Evolutionary conservation across 2,888 invertebrate species (phyloP).

Genomic region (Norana najaformis): DNA sequence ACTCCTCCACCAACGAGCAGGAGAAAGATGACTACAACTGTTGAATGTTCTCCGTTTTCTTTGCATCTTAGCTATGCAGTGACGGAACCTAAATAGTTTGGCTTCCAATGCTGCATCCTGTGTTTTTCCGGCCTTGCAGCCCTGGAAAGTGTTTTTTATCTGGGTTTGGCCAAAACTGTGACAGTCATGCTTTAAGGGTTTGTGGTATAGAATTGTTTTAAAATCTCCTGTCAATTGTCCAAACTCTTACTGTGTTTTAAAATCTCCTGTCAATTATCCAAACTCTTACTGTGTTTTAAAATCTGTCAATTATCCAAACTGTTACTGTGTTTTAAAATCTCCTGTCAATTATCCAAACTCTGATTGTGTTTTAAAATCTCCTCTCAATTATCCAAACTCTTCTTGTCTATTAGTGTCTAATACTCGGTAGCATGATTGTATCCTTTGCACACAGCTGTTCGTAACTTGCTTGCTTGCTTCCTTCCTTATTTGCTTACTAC

Average conservation of each 20-base stretch:
- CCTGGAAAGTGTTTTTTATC: background rate
- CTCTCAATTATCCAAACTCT: too few relatives aligned
- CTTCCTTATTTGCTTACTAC: too few relatives aligned
- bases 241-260: background rate
- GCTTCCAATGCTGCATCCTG: background rate
- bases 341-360: background rate
- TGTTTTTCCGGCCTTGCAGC: background rate
- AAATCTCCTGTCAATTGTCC: background rate
- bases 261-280: too few relatives aligned
- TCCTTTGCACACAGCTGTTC: background rate
- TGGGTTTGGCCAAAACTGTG: background rate
- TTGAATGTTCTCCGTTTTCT: background rate
- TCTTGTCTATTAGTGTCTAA: too few relatives aligned
- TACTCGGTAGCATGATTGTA: background rate
- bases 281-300: too few relatives aligned
- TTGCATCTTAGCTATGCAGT: background rate
- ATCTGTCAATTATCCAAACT: too few relatives aligned
- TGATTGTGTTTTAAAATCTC: background rate
- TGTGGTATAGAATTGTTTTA: background rate
- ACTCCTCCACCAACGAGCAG: background rate
- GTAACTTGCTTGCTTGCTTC: background rate
- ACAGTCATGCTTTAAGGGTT: background rate
- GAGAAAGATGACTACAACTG: background rate
- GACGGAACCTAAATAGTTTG: background rate
- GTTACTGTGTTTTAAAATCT: background rate